A percentile compares a stretch with the other conserved stretches of the same genome.
These are phyloP conservation scores for Merops nubicus DNA, from an alignment of 2,113 vertebrate species.

Conservation along the genomic window DNA sequence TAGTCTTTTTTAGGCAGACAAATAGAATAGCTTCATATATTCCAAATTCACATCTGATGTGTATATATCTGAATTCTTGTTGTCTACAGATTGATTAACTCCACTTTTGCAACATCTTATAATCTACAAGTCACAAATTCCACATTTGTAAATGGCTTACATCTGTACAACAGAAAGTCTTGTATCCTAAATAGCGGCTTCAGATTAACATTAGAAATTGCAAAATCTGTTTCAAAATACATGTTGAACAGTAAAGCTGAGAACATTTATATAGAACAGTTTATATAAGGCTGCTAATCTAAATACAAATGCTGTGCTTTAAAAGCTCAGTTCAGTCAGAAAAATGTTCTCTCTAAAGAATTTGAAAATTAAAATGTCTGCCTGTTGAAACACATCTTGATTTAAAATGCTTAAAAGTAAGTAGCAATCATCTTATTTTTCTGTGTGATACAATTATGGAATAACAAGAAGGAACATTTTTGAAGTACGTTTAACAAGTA, in stretches of 20 bases:
- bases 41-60: background rate
- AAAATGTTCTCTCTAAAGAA: slow-evolving; percentile 63
- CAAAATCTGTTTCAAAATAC: slow-evolving; percentile 60
- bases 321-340: slow-evolving; percentile 55
- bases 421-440: slow-evolving; percentile 72
- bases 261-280: background rate
- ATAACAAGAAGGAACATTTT: slow-evolving; percentile 76
- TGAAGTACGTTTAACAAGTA: slow-evolving; percentile 86
- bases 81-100: background rate
- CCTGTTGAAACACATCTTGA: slow-evolving; percentile 70
- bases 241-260: slow-evolving; percentile 1
- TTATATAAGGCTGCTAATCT: slow-evolving; percentile 50
- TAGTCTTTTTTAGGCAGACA: background rate
- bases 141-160: background rate
- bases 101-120: background rate
- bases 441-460: slow-evolving; percentile 68
- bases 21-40: background rate
- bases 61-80: background rate
- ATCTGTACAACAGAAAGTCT: background rate
- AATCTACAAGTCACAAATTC: slow-evolving; percentile 5
- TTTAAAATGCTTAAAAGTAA: slow-evolving; percentile 76
- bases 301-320: slow-evolving; percentile 63
- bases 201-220: slow-evolving; percentile 31
- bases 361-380: slow-evolving; percentile 74
- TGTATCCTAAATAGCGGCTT: slow-evolving; percentile 23